Base-by-base conservation (phyloP, 1,140 invertebrate species). In the Chelonus insularis region DNA sequence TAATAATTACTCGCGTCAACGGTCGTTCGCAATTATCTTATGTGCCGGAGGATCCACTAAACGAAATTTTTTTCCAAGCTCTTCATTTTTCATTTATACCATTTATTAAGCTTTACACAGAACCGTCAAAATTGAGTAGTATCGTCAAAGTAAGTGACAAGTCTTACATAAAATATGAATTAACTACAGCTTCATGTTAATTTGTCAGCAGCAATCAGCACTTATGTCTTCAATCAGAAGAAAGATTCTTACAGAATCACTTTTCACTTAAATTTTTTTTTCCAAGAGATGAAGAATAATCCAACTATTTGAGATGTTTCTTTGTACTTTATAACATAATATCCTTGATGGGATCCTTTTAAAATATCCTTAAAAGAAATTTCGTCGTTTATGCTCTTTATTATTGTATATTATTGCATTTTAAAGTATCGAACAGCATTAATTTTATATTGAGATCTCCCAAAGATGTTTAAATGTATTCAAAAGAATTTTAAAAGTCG, bases 1-100 rank as follows among this genome's bases (percentile, higher is more conserved):
- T 56, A 62, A 62, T 62, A 62, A 62, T 62, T 62, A 62, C 60
- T 62, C 60, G 51, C 60, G 39, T 51, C 23, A 62, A 64, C 29
- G 56, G 32, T 57, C 57, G 34, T 50, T 47, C 12, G 51, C 60
- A 62, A 62, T 62, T 62, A 62, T 37, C 23, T 12, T 32, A 34
- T 45, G 14, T 18, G 14, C 16, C 14, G 12, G 14, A 18, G 41
- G 25, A 4, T 29, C 25, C 25, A 29, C 25, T 29, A 29, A 37
- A 37, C 36, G 36, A 37, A 37, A 37, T 37, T 37, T n/a, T 25
- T 48, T 25, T n/a, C 18, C 11, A 39, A 39, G 4, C 4, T 16
- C 8, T 3, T 20, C 39, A 43, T 43, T 43, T 43, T 14, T 43
- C 16, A 14, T 43, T 16, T 14, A 14, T 43, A 5, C 4, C 39